Base-by-base conservation (phyloP, 2,113 vertebrate species). In the Scolopax mira region DNA sequence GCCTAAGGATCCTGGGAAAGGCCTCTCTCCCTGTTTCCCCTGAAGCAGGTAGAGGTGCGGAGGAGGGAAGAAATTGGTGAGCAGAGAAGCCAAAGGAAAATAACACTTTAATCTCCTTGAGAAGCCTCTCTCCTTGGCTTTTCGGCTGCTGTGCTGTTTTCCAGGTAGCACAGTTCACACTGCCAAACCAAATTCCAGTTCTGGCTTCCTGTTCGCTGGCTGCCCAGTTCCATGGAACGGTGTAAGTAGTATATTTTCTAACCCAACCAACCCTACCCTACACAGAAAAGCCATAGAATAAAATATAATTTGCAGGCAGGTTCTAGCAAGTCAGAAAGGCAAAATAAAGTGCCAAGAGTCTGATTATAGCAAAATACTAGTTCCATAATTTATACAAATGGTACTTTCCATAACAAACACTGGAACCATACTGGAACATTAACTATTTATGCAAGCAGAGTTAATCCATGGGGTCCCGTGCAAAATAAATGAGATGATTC, bases 341-440 rank as follows among this genome's bases (percentile, higher is more conserved):
- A 83, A 91, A 94, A 89, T 52, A 55, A 91, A 94, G 61, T 67
- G 85, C 74, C 88, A 95, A 46, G 42, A 93, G 75, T 73, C 79
- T 95, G 73, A 77, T 85, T 94, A 90, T 57, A 90, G 55, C 60
- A 90, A 86, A 96, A 90, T 9, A 88, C 7, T 27, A 95, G 83
- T 55, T 85, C 55, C 64, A 64, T 86, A 71, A 95, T 84, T 88
- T 86, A 95, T 51, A 93, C 21, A 86, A 92, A 67, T 80, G 90
- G 85, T 93, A 86, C 82, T 97, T 96, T 74, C 88, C 93, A 64
- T 74, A 83, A 95, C 85, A 97, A 94, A 88, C 79, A 90, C 51
- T 71, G 67, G 54, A 94, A 86, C 39, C 39, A 79, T 74, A 73
- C 48, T 1, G 49, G 61, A 86, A 67, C 18, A 39, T 86, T 48